A percentile compares a stretch with the other conserved stretches of the same genome.
Conservation (phyloP, 2,888 invertebrate species). For the Diogma glabrata region DNA sequence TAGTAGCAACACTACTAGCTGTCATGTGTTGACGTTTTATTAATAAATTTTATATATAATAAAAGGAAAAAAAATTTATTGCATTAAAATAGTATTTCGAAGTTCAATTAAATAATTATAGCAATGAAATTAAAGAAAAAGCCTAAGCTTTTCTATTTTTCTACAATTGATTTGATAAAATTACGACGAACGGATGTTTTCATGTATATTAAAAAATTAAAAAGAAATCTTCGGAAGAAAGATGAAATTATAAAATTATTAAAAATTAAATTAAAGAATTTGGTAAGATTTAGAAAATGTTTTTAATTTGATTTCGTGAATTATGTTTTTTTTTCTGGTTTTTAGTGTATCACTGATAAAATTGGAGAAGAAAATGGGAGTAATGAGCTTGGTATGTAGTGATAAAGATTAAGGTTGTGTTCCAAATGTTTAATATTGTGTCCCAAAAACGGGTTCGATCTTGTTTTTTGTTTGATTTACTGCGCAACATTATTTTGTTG, state of each 20-base stretch:
- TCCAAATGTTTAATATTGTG: too few relatives aligned
- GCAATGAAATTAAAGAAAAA: neutral
- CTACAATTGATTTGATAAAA: conserved; percentile 5
- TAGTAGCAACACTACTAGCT: neutral
- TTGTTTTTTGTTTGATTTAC: neutral
- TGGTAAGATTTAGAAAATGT: conserved; percentile 34
- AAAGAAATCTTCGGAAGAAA: conserved; percentile 34
- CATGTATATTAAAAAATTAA: conserved; percentile 28
- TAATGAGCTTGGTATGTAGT: neutral
- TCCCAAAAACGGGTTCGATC: neutral
- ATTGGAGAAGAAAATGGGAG: neutral
- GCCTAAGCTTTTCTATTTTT: neutral
- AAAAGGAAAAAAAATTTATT: too few relatives aligned
- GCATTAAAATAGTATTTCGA: too few relatives aligned
- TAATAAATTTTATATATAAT: too few relatives aligned
- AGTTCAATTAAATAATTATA: neutral
- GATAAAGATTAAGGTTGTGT: neutral
- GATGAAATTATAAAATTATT: conserved; percentile 45
- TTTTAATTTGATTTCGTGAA: neutral
- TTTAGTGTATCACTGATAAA: conserved; percentile 6
- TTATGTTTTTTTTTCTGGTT: too few relatives aligned
- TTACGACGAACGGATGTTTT: conserved; percentile 21
- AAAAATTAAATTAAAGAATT: conserved; percentile 41
- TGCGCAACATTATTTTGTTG: too few relatives aligned
- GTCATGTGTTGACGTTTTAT: neutral